Evolutionary conservation across 2,888 invertebrate species (phyloP), one percentile per base, ranked within the genome.

Genomic region (Helicoverpa assulta): DNA sequence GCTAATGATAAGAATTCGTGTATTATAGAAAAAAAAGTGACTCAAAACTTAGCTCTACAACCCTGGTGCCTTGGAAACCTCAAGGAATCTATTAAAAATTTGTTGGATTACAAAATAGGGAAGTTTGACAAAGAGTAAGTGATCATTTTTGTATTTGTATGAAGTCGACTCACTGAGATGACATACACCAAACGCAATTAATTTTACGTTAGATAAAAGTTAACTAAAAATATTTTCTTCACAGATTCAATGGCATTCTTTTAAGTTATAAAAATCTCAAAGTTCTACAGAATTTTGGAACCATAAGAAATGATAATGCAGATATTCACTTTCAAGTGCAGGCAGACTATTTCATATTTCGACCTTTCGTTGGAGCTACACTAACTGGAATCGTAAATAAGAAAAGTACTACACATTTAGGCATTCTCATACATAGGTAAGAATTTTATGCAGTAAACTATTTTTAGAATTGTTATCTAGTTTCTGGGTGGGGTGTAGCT

Each of bases 311-410:
- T 85, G 97, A 97, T 80, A 96, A 96, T 80, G 96, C 96, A 73
- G 97, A 96, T 80, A 96, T 97, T 73, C 97, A 97, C 86, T 92
- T 97, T 73, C 96, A 97, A 92, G 95, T 98, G 3, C 96, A 96
- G 88, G 97, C 97, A 19, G 97, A 97, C 82, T 97, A 97, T 88
- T 97, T 97, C 86, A 91, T 98, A 74, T 95, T 95, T 86, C 96
- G 95, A 76, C 98, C 98, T 14, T 88, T 92, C 87, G 90, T 97
- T 59, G 97, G 97, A 4, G 96, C 96, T 71, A 93, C 90, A 43
- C 87, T 98, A 57, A 96, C 94, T 86, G 98, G 97, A 12, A 88
- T 96, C 78, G 97, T 98, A 0, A 97, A 97, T 86, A 97, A 97
- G 88, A 97, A 96, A 78, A 96, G 96, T 77, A 89, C 92, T 47